Evolutionary conservation across 2,888 invertebrate species (phyloP).

Genomic region (Caenorhabditis angaria): DNA sequence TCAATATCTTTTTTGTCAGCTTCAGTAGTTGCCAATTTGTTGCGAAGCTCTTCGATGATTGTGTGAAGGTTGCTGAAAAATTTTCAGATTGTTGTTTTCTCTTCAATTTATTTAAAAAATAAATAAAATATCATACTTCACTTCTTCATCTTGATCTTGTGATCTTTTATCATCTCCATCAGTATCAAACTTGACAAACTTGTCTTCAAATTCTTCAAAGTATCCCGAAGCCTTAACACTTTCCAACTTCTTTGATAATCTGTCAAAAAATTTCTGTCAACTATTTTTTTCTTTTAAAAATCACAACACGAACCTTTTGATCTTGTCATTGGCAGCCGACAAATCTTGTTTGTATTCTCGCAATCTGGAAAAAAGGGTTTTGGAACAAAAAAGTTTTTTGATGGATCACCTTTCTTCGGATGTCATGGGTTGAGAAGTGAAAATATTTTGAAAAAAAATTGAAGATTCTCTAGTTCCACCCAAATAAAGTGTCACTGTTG

Average conservation of each 20-base stretch:
- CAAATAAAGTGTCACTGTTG: neutral
- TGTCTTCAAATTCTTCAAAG: slow-evolving; percentile 30
- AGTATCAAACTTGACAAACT: slow-evolving; percentile 24
- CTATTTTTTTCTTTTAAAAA: slow-evolving; percentile 23
- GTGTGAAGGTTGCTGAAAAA: slow-evolving; percentile 49
- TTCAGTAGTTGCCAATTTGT: slow-evolving; percentile 31
- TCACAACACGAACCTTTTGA: neutral
- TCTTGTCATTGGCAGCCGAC: slow-evolving; percentile 24
- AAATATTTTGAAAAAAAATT: neutral
- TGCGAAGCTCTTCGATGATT: slow-evolving; percentile 51
- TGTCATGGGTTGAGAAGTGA: neutral
- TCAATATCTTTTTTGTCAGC: slow-evolving; percentile 34
- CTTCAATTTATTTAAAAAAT: neutral
- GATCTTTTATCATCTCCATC: slow-evolving; percentile 29
- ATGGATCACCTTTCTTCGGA: neutral
- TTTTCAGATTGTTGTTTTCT: slow-evolving; percentile 1
- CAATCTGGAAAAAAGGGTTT: slow-evolving; percentile 20
- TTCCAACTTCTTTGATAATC: slow-evolving; percentile 3
- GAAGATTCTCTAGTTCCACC: neutral
- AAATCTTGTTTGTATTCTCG: slow-evolving; percentile 37
- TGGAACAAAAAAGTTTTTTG: neutral
- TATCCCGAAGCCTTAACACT: slow-evolving; percentile 27
- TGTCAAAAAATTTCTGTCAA: slow-evolving; percentile 6
- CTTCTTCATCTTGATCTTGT: slow-evolving; percentile 51
- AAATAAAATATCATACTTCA: slow-evolving; percentile 47